Conservation (phyloP, 2,113 vertebrate genomes). For the Microcebus lehilahytsara region DNA sequence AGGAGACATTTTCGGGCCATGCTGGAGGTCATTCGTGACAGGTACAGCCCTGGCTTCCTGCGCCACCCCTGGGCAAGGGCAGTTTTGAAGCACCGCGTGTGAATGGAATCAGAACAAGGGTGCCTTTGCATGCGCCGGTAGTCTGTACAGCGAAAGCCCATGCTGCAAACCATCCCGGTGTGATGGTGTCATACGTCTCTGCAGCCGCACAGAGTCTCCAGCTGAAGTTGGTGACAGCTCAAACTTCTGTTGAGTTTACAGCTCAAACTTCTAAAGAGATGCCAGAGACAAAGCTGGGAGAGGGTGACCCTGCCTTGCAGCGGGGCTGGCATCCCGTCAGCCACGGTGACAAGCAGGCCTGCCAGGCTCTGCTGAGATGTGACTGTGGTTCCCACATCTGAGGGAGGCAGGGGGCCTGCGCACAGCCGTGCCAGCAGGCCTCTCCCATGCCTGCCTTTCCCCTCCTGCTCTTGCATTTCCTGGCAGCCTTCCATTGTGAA, state of each 20-base stretch:
- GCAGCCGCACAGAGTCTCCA: neutral
- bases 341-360: neutral
- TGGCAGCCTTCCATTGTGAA: neutral
- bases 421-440: fast-evolving
- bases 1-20: neutral
- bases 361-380: neutral
- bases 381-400: neutral
- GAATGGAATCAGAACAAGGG: neutral
- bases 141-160: fast-evolving
- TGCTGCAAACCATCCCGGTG: fast-evolving
- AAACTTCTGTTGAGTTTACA: too few species aligned
- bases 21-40: fast-evolving
- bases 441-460: fast-evolving
- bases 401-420: neutral
- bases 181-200: fast-evolving
- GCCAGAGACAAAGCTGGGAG: neutral
- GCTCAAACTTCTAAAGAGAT: neutral
- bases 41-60: fast-evolving
- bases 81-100: neutral
- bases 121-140: neutral
- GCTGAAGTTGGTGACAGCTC: neutral
- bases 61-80: neutral
- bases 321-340: slow-evolving; percentile 2
- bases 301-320: neutral
- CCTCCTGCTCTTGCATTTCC: neutral